A percentile compares a stretch with the other conserved stretches of the same genome.
Evolutionary conservation across 2,113 vertebrate species (phyloP).

Genomic region (rabbit (Oryctolagus cuniculus)): DNA sequence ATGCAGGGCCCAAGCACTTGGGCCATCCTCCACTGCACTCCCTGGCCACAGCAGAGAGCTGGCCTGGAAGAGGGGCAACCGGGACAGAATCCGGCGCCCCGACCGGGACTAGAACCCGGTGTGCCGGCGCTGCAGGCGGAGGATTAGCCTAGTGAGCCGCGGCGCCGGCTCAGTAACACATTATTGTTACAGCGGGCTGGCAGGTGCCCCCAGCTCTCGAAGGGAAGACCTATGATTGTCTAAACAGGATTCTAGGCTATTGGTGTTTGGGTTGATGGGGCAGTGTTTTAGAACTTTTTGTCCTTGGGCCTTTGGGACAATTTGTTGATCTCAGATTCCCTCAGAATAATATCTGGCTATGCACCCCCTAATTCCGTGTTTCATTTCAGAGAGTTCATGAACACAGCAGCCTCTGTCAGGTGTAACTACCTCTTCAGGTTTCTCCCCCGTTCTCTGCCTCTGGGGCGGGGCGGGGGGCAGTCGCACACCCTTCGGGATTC

Average conservation of each 20-base stretch:
- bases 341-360: background rate
- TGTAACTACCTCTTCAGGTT: background rate
- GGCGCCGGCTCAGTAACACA: no score
- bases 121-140: no score
- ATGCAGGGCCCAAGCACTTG: no score
- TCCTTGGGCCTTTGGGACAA: background rate
- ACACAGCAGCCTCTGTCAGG: background rate
- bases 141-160: no score
- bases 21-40: no score
- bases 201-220: background rate
- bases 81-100: no score
- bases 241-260: background rate
- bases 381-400: constrained; percentile 1
- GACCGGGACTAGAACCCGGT: no score
- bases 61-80: no score
- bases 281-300: background rate
- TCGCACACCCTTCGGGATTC: background rate
- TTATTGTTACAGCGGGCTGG: background rate
- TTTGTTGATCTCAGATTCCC: background rate
- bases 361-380: background rate
- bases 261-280: background rate
- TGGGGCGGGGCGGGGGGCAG: no score
- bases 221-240: background rate
- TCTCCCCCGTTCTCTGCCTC: background rate
- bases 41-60: no score